Percentiles rank a stretch among this genome's conserved stretches.
Conservation (phyloP, 2,797 vertebrate genomes). For the Rhynchotus rufescens region DNA sequence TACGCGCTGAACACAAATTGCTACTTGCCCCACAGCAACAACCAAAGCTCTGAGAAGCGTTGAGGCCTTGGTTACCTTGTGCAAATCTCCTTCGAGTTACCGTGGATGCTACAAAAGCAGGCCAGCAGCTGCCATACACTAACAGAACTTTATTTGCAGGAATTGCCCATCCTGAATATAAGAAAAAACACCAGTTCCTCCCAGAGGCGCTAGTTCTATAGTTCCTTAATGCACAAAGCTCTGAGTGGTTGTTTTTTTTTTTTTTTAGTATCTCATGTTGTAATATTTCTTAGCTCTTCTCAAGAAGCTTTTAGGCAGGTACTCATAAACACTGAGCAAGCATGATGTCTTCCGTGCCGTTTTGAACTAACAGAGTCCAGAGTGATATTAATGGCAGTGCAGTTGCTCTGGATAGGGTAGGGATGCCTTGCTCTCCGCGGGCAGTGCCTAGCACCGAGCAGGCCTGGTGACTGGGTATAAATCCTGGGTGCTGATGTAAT, state of each 20-base stretch:
- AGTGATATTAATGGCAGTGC: not conserved
- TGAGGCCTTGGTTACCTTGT: not conserved
- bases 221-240: not conserved
- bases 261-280: not conserved
- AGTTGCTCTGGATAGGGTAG: not conserved
- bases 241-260: not conserved
- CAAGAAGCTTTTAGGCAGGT: not conserved
- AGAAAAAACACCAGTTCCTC: fast-evolving
- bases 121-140: fast-evolving
- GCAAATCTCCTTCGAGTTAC: not conserved
- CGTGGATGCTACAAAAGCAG: not conserved
- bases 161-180: not conserved
- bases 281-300: not conserved
- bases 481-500: not conserved
- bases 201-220: not conserved
- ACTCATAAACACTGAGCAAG: not conserved
- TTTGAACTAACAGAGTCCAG: not conserved
- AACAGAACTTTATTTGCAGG: not conserved
- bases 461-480: not conserved
- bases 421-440: fast-evolving
- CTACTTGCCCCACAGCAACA: not conserved
- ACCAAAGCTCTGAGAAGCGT: not conserved
- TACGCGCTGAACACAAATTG: not conserved
- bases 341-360: not conserved
- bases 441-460: not conserved